Evolutionary conservation across 2,113 vertebrate genomes (phyloP), one percentile per base, ranked within the genome.

Genomic region (Patagioenas fasciata): DNA sequence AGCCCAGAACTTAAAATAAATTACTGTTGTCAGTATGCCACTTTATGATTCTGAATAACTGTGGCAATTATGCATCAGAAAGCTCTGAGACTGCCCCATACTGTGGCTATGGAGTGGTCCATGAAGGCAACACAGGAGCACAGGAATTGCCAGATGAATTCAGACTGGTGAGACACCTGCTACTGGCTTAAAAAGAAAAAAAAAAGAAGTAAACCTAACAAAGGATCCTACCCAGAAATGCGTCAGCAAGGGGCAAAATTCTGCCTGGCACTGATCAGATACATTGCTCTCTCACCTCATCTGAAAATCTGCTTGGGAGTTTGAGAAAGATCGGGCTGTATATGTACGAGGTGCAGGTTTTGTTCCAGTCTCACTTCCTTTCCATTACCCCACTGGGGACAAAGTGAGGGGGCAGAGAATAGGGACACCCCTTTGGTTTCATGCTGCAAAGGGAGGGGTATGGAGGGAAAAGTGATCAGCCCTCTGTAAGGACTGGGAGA

Each of bases 1-100:
- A 98, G 93, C 97, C 89, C 64, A 93, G 93, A 95, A 97, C 85
- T 97, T 97, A 96, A 95, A 95, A 95, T 97, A 97, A 96, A 96
- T 82, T 96, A 92, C 89, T 97, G 88, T 97, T 97, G 57, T 89
- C 78, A 51, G 73, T 96, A 66, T 95, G 81, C 96, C 93, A 95
- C 77, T 92, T 95, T 84, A 91, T 84, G 34, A 61, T 89, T 94
- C 88, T 93, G 89, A 95, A 86, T 89, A 93, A 57, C 83, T 85
- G 65, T 74, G 80, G 87, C 53, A 95, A 72, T 95, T 96, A 95
- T 66, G 61, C 85, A 90, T 75, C 69, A 94, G 71, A 94, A 92
- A 90, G 62, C 89, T 94, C 84, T 82, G 91, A 95, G 92, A 78
- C 61, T 95, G 77, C 92, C 71, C 86, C 82, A 91, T 93, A 75